These are phyloP conservation scores for Thumatha senex DNA, from an alignment of 2,888 invertebrate genomes.

Conservation along the genomic window DNA sequence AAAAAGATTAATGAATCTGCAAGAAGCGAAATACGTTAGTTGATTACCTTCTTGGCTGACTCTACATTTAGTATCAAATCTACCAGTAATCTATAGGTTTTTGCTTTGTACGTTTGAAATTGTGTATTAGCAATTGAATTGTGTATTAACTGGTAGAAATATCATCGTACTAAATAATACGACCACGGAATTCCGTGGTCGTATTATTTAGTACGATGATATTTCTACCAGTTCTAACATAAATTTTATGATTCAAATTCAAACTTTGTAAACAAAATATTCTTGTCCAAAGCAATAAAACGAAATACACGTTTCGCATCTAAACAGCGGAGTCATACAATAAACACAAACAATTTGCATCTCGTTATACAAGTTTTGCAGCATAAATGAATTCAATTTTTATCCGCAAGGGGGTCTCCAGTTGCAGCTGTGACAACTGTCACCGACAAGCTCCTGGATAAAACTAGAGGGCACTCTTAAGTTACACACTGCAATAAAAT, in stretches of 20 bases:
- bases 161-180: too few species aligned
- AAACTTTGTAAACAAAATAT: not conserved
- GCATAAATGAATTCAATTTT: constrained; percentile 53
- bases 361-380: constrained; percentile 31
- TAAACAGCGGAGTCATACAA: constrained; percentile 13
- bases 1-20: too few species aligned
- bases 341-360: constrained; percentile 35
- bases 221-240: not conserved
- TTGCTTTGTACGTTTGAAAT: too few species aligned
- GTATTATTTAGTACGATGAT: not conserved
- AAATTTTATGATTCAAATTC: not conserved
- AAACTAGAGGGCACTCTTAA: constrained; percentile 24
- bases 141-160: too few species aligned
- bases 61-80: too few species aligned
- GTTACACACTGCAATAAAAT: constrained; percentile 13
- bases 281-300: not conserved
- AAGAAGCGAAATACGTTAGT: too few species aligned
- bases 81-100: too few species aligned
- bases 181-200: too few species aligned
- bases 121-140: too few species aligned
- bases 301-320: constrained; percentile 6
- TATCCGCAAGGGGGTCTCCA: constrained; percentile 35
- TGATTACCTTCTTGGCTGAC: too few species aligned
- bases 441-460: constrained; percentile 50
- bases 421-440: constrained; percentile 48